Conservation (phyloP, 2,888 invertebrate species). For the Epinotia demarniana region DNA sequence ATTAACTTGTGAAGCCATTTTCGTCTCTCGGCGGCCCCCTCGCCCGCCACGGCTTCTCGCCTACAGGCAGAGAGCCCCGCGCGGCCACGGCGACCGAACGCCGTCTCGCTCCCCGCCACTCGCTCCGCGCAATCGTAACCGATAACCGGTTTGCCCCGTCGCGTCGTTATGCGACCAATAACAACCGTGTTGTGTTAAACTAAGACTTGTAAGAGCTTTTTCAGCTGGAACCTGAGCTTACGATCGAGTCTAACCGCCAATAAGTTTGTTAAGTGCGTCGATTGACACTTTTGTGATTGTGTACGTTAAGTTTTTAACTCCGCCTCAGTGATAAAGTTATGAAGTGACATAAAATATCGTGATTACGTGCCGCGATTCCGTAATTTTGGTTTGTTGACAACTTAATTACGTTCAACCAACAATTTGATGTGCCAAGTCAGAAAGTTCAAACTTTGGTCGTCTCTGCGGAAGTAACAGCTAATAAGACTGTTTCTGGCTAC, state of each 20-base stretch:
- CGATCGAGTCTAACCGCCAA: constrained; percentile 46
- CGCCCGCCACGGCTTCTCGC: constrained; percentile 71
- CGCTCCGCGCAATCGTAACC: constrained; percentile 44
- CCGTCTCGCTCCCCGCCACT: constrained; percentile 46
- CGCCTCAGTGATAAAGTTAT: constrained; percentile 55
- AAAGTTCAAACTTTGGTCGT: constrained; percentile 60
- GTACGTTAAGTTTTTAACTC: constrained; percentile 60
- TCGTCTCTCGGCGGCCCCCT: constrained; percentile 81
- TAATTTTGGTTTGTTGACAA: constrained; percentile 58
- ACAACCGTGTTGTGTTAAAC: constrained; percentile 72
- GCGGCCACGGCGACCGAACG: constrained; percentile 70
- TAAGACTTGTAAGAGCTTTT: constrained; percentile 57
- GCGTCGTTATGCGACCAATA: constrained; percentile 68
- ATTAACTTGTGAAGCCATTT: constrained; percentile 85
- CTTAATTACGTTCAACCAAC: constrained; percentile 49
- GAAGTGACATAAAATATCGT: constrained; percentile 64
- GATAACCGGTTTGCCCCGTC: constrained; percentile 67
- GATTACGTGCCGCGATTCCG: constrained; percentile 60
- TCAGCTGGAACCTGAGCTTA: constrained; percentile 54
- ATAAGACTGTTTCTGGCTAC: constrained; percentile 37
- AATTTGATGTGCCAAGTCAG: constrained; percentile 41
- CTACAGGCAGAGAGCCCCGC: constrained; percentile 75
- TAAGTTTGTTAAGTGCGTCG: constrained; percentile 46
- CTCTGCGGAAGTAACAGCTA: constrained; percentile 37
- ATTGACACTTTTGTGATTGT: constrained; percentile 65